A percentile compares a stretch with the other conserved stretches of the same genome.
Evolutionary conservation across 2,113 vertebrate species (phyloP).

Genomic region (Hippolais icterina): DNA sequence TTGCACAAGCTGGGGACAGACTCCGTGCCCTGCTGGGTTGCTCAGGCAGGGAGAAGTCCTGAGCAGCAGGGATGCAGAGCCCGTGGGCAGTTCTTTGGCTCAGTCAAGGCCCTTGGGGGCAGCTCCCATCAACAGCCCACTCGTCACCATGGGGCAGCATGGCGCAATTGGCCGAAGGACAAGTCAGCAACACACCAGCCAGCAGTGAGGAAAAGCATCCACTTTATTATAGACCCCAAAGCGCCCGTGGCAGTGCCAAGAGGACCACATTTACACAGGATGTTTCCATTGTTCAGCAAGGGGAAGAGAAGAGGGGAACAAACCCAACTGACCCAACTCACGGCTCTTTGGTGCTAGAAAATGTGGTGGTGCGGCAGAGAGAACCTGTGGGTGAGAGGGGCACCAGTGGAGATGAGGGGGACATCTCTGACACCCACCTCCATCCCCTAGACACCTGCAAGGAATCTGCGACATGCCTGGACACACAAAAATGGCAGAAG

Average conservation of each 20-base stretch:
- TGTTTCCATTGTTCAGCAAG: constrained; percentile 34
- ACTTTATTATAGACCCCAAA: constrained; percentile 72
- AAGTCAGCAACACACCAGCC: background rate
- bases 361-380: background rate
- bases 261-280: constrained; percentile 25
- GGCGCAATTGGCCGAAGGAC: accelerated
- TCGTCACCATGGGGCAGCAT: accelerated
- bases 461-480: background rate
- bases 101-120: accelerated
- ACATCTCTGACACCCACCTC: background rate
- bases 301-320: constrained; percentile 8
- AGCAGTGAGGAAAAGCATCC: constrained; percentile 52
- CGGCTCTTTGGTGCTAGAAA: constrained; percentile 51
- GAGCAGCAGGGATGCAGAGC: background rate
- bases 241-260: background rate
- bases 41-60: accelerated
- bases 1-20: background rate
- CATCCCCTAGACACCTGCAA: background rate
- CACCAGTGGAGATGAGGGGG: background rate
- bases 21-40: accelerated
- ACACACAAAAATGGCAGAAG: background rate
- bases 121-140: background rate
- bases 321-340: background rate
- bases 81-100: background rate
- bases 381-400: background rate